phyloP scores from a whole-genome alignment of 1,140 invertebrate genomes.

The Marisa cornuarietis region DNA sequence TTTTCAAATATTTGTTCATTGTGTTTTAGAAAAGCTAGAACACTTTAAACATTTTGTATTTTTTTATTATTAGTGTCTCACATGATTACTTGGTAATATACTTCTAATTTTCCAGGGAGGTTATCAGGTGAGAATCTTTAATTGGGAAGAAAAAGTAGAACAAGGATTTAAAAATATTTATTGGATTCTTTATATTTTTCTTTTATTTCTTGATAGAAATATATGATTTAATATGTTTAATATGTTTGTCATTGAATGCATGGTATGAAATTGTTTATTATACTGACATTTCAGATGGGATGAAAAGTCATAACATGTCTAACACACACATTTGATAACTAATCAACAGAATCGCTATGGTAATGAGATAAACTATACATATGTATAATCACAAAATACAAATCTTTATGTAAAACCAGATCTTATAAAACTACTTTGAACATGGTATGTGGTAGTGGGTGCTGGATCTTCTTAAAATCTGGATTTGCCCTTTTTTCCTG shows the following conservation, averaged over 20 bases:
- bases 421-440: no score
- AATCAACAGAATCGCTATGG: no score
- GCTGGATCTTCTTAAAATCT: no score
- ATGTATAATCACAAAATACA: no score
- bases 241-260: background rate
- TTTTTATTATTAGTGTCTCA: no score
- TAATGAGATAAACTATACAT: no score
- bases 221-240: background rate
- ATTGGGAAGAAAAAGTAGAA: background rate
- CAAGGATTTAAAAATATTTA: background rate
- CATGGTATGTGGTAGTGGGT: no score
- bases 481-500: no score
- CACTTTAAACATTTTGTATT: background rate
- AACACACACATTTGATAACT: no score
- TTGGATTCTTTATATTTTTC: background rate
- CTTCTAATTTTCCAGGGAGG: slow-evolving; percentile 15
- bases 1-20: background rate
- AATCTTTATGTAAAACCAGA: no score
- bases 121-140: slow-evolving; percentile 18
- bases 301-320: background rate
- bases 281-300: background rate
- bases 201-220: background rate
- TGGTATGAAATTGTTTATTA: background rate
- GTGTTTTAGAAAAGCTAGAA: background rate
- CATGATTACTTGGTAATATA: no score